Base-by-base conservation (phyloP, 30 jellyfish, hydroid and myxozoan genomes). In the Pelagia noctiluca region DNA sequence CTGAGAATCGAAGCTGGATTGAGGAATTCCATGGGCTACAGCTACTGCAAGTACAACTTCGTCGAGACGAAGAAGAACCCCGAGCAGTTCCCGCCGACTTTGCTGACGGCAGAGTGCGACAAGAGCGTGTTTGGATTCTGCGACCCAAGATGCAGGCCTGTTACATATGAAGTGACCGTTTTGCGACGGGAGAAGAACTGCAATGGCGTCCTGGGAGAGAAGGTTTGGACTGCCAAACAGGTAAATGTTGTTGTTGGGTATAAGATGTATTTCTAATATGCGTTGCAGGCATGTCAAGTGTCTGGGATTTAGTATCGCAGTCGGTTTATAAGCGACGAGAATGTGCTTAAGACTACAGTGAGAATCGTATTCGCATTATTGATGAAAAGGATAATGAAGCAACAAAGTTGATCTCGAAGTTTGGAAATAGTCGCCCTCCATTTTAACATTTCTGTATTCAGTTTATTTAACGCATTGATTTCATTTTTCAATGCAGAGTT, bases 61-160 rank as follows among this genome's bases (percentile, higher is more conserved):
- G 90, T 80, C 13, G 90, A 80, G 38, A 80, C 90, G n/a, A 49
- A 80, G 64, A 80, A 80, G 75, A 80, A 80, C 33, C 66, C 82
- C 24, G 35, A 63, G 32, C 90, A 80, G 49, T 35, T 50, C 70
- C 90, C 90, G 10, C 50, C 47, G 18, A 63, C 74, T n/a, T 65
- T 80, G 7, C 33, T 80, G 32, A 65, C 83, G 2, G 90, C 90
- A 11, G 60, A 63, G 28, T 80, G 90, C 82, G 54, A 62, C 11
- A 67, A 48, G 30, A 33, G 18, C 3, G 8, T 29, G 38, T 42
- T 10, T 26, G 90, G 90, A 11, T 10, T 13, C 32, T 80, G 90
- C 60, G 75, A 63, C 48, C 90, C 66, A 46, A 48, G 90, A 50
- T 80, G 90, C 82, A 37, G 50, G 83, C 83, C 90, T 10, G 32